A percentile compares a stretch with the other conserved stretches of the same genome.
Conservation (phyloP, 2,888 invertebrate genomes). For the Falcaria lacertinaria region DNA sequence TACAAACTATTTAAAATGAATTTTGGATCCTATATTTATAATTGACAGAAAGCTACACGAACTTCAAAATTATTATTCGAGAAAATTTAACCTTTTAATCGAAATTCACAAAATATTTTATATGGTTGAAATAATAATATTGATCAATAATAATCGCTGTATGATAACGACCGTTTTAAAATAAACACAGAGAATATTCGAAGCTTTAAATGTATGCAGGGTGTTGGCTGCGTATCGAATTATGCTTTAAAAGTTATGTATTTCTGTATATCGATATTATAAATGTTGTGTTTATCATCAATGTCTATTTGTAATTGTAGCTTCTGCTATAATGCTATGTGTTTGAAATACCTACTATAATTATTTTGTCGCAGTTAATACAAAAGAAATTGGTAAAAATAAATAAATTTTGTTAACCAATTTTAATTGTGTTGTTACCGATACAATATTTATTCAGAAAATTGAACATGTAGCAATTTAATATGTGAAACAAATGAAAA, state of each 20-base stretch:
- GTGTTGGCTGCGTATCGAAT: slow-evolving; percentile 69
- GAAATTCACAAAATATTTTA: too few species aligned
- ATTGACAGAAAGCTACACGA: too few species aligned
- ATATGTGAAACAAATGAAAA: too few species aligned
- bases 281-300: slow-evolving; percentile 22
- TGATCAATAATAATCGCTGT: slow-evolving; percentile 44
- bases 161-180: slow-evolving; percentile 59
- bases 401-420: neutral
- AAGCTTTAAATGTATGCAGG: slow-evolving; percentile 78
- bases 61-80: too few species aligned
- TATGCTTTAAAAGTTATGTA: slow-evolving; percentile 35
- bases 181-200: slow-evolving; percentile 23
- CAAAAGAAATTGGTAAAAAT: neutral
- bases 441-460: too few species aligned
- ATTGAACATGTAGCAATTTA: too few species aligned
- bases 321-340: slow-evolving; percentile 47
- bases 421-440: too few species aligned
- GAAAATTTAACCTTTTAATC: too few species aligned
- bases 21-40: too few species aligned
- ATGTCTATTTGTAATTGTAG: slow-evolving; percentile 42
- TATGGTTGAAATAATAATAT: neutral
- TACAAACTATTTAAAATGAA: too few species aligned
- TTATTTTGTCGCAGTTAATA: neutral
- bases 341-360: too few species aligned
- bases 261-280: slow-evolving; percentile 23